Conservation (phyloP, 1,140 invertebrate species). For the Bombus consobrinus region DNA sequence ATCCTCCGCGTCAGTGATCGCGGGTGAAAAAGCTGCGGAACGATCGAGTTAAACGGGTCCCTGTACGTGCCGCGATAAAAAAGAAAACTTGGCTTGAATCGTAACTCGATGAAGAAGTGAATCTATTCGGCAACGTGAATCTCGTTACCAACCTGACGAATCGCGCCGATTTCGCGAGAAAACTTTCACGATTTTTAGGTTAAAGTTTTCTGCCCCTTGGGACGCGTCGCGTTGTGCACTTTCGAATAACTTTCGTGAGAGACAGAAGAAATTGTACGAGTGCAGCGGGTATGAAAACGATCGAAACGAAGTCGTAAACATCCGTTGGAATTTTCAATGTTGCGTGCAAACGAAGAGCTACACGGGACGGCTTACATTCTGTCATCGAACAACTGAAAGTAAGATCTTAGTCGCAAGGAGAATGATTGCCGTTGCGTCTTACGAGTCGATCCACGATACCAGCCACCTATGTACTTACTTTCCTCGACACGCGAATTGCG, state of each 20-base stretch:
- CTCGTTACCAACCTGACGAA: conserved; percentile 34
- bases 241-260: conserved; percentile 45
- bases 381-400: neutral
- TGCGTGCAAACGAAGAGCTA: neutral
- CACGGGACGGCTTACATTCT: neutral
- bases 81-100: neutral
- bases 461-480: neutral
- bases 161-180: neutral
- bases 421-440: neutral
- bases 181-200: conserved; percentile 44
- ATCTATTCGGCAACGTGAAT: neutral
- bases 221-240: neutral
- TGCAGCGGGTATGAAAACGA: neutral
- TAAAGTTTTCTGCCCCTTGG: conserved; percentile 11
- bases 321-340: conserved; percentile 3
- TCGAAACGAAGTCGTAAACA: neutral
- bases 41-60: neutral
- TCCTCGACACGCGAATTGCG: neutral
- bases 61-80: neutral
- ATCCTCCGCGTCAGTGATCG: neutral
- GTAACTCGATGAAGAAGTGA: too few relatives aligned
- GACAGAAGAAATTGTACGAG: conserved; percentile 18
- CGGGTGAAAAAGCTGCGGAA: neutral
- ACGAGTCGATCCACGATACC: neutral
- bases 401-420: neutral